These are phyloP conservation scores for Phocoena sinus DNA, from an alignment of 2,113 vertebrate species.

Conservation along the genomic window DNA sequence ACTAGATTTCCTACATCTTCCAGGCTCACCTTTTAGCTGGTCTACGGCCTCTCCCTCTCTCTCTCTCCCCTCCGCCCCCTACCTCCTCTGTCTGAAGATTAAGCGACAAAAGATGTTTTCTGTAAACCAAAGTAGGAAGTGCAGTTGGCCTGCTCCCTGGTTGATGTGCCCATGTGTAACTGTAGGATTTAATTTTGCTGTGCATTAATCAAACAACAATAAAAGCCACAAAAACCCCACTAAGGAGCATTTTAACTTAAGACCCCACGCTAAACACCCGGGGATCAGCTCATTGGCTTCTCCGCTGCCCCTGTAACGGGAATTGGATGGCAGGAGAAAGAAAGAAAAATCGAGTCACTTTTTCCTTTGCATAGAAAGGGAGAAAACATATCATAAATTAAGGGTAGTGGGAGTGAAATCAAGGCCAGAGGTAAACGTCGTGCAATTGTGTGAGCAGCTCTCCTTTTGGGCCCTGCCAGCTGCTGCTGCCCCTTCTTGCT, in stretches of 20 bases:
- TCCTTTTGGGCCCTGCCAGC: constrained; percentile 87
- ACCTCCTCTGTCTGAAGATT: constrained; percentile 30
- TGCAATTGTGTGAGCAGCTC: constrained; percentile 90
- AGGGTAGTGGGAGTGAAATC: constrained; percentile 84
- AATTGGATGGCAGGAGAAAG: constrained; percentile 82
- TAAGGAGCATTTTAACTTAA: constrained; percentile 78
- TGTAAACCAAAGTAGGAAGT: constrained; percentile 42
- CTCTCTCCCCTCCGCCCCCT: too few relatives aligned
- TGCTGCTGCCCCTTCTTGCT: constrained; percentile 85
- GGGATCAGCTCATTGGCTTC: constrained; percentile 81
- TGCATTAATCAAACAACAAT: constrained; percentile 84
- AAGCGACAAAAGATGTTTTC: constrained; percentile 69
- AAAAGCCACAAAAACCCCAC: constrained; percentile 75
- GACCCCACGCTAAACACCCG: constrained; percentile 76
- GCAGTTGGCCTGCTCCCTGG: constrained; percentile 57
- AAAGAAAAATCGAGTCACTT: constrained; percentile 88
- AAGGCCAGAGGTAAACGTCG: constrained; percentile 89
- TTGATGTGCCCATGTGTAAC: constrained; percentile 76
- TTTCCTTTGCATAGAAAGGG: constrained; percentile 78
- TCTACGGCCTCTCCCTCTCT: background rate
- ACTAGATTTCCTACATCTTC: accelerated
- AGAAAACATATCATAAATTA: constrained; percentile 85
- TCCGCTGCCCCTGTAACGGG: constrained; percentile 75
- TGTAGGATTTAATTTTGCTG: constrained; percentile 81
- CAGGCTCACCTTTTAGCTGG: background rate